Conservation (phyloP, 2,113 vertebrate species). For the Camelus dromedarius region DNA sequence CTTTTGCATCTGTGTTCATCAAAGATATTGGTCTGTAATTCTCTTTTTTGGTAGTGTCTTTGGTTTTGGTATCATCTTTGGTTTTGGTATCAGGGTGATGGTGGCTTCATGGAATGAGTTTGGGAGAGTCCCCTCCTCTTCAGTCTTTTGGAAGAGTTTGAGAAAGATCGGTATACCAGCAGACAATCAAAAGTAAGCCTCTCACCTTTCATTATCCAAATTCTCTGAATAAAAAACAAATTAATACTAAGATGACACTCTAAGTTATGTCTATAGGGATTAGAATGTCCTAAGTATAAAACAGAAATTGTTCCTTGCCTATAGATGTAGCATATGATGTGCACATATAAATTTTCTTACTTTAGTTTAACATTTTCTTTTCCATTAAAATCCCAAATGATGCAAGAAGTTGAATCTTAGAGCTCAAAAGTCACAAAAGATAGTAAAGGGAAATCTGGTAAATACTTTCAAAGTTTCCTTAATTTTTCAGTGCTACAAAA, state of each 20-base stretch:
- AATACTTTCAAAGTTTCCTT: slow-evolving; percentile 34
- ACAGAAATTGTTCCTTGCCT: slow-evolving; percentile 26
- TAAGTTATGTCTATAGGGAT: slow-evolving; percentile 28
- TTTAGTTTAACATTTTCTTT: slow-evolving; percentile 19
- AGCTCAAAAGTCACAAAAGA: slow-evolving; percentile 30
- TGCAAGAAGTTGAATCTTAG: neutral
- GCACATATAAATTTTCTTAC: neutral
- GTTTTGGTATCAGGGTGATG: too few species aligned
- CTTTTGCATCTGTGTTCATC: too few species aligned
- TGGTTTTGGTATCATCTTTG: too few species aligned
- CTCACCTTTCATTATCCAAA: neutral
- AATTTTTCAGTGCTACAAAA: slow-evolving; percentile 62
- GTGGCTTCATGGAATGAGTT: too few species aligned
- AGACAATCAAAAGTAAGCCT: slow-evolving; percentile 29
- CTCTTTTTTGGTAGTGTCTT: too few species aligned
- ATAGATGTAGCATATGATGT: neutral
- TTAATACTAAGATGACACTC: neutral
- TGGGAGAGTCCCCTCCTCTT: too few species aligned
- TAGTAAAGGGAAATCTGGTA: slow-evolving; percentile 43
- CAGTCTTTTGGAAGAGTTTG: too few species aligned
- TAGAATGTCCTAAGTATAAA: slow-evolving; percentile 28
- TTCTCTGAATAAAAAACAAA: neutral
- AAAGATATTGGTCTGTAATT: too few species aligned
- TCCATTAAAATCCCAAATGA: slow-evolving; percentile 58
- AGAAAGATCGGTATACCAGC: neutral